Base-by-base conservation (phyloP, 2,113 vertebrate genomes). In the Anarhynchus alexandrinus region DNA sequence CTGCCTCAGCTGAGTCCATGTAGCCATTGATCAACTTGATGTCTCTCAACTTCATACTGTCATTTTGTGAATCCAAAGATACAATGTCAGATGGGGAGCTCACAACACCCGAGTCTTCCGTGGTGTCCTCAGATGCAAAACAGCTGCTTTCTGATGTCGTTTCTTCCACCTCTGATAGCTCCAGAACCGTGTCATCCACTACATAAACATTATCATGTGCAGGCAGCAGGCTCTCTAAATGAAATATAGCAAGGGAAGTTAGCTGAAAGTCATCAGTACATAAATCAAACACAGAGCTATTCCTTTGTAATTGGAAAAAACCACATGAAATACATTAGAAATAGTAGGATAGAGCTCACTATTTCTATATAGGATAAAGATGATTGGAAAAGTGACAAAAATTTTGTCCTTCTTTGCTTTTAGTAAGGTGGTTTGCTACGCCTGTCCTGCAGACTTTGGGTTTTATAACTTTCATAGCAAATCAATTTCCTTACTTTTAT, bases 121-220 rank as follows among this genome's bases (percentile, higher is more conserved):
- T 98, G 51, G 98, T 98, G 76, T 98, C 99, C 86, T 99, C 99
- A 6, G 99, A 99, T 6, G 98, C 98, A 4, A 98, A 98, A 15
- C 98, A 99, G 98, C 99, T 99, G 94, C 96, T 97, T 59, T 99
- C 93, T 4, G 99, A 99, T 22, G 95, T 84, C 0, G 98, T 99
- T 96, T 99, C 99, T 91, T 98, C 98, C 4, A 97, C 96, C 81
- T 99, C 98, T 1, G 91, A 87, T 7, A 91, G 91, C 38, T 92
- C 85, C 25, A 78, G 80, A 10, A 96, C 97, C 3, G 40, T 54
- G 62, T 98, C 96, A 42, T 98, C 97, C 80, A 49, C 96, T 82
- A 82, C 94, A 61, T 67, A 86, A 90, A 94, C 83, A 86, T 85
- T 91, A 74, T 89, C 92, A n/a, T 80, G 93, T 74, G 95, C 52